Evolutionary conservation across 2,797 vertebrate genomes (phyloP), one percentile per base, ranked within the genome.

Genomic region (Sebastes aleutianus): DNA sequence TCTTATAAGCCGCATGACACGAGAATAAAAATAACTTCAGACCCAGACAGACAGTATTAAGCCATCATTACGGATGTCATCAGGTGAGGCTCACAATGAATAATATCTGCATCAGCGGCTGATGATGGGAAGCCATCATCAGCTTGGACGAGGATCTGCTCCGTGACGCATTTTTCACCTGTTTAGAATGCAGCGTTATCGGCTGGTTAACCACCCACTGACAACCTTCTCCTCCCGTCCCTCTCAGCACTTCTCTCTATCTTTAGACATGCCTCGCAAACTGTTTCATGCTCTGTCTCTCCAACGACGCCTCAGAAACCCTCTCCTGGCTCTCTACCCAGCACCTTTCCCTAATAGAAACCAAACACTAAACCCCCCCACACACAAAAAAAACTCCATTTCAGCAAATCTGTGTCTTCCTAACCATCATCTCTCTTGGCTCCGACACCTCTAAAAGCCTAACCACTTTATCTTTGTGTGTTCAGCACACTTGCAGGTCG

Each of bases 201-300:
- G 76, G 78, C 87, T 85, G 88, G 82, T 93, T 90, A 85, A 85
- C 87, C 88, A 85, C 90, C 88, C 86, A 87, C 89, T 36, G 70
- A 74, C 88, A 82, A 47, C 85, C 84, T 80, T 78, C 85, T 82
- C 75, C 47, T 56, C 72, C 63, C 20, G 24, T 85, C 73, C 78
- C 77, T 88, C 85, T 83, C 80, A 36, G 79, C 82, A 84, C 85
- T 61, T 78, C 86, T 85, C 85, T 72, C 88, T 89, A 88, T 89
- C 92, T 91, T 90, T 90, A 91, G 90, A 91, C 77, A 87, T 90
- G 85, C 87, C 85, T 90, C 58, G 83, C 65, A 73, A 92, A 91
- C 85, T 83, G 91, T 87, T 91, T 91, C 88, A 91, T 74, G 77
- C 85, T 88, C 85, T 79, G 85, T 89, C 89, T 88, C 86, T 74